phyloP scores from a whole-genome alignment of 2,797 vertebrate genomes.

The Helarctos malayanus region DNA sequence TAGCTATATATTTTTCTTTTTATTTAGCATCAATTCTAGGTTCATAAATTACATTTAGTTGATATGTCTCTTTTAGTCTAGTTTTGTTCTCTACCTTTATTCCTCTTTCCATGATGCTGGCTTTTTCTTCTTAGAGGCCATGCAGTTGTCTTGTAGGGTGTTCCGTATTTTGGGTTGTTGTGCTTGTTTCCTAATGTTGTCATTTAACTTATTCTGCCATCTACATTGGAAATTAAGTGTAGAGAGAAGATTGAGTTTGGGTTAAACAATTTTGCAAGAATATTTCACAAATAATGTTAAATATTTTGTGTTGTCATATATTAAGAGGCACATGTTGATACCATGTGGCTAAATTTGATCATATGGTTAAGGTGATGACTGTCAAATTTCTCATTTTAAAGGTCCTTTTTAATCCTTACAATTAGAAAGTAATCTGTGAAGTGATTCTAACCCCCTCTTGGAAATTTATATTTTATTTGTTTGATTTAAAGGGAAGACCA shows the following conservation, averaged over 20 bases:
- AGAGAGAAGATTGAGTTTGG: background rate
- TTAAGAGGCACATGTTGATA: background rate
- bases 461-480: constrained; percentile 15
- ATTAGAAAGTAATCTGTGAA: background rate
- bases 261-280: background rate
- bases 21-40: background rate
- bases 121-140: background rate
- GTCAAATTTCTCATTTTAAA: background rate
- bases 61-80: background rate
- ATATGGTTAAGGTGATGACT: background rate
- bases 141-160: background rate
- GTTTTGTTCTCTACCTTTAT: background rate
- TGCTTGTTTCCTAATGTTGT: background rate
- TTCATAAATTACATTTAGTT: background rate
- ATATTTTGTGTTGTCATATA: background rate
- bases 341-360: background rate
- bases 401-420: background rate
- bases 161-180: background rate
- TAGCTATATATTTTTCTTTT: background rate
- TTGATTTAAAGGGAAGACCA: constrained; percentile 3
- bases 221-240: background rate
- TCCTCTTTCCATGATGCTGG: background rate
- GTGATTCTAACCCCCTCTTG: background rate
- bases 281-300: background rate
- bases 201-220: background rate